phyloP scores from a whole-genome alignment of 2,888 invertebrate species.

The Auanema sp. region DNA sequence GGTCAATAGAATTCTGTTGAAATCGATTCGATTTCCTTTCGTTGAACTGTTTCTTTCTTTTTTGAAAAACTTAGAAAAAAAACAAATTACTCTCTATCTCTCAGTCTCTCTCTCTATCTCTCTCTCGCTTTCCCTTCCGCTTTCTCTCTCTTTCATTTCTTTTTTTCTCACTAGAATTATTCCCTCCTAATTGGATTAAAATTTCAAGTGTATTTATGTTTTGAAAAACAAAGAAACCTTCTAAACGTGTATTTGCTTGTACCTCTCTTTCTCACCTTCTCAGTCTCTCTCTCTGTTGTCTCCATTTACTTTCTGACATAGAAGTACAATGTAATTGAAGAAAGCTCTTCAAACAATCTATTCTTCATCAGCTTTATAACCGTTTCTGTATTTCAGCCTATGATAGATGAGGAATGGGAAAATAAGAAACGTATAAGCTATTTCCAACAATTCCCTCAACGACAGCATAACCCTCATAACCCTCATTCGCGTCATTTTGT shows the following conservation, averaged over 20 bases:
- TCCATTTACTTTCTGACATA: too few relatives aligned
- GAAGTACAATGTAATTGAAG: too few relatives aligned
- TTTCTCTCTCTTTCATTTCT: not conserved
- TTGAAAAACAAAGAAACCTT: too few relatives aligned
- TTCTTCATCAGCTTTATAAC: not conserved
- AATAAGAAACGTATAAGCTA: slow-evolving; percentile 14
- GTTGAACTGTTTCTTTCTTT: too few relatives aligned
- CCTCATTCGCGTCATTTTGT: not conserved
- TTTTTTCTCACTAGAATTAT: not conserved
- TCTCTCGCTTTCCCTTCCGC: not conserved
- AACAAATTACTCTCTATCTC: slow-evolving; percentile 1
- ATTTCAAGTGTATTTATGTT: too few relatives aligned
- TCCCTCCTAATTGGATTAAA: not conserved
- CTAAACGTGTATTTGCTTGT: too few relatives aligned
- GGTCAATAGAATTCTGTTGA: too few relatives aligned
- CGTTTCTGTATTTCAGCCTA: slow-evolving; percentile 32
- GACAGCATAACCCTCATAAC: slow-evolving; percentile 4
- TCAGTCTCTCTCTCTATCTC: not conserved
- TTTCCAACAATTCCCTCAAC: slow-evolving; percentile 7
- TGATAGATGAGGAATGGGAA: slow-evolving; percentile 41
- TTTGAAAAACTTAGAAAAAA: too few relatives aligned
- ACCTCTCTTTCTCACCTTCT: too few relatives aligned
- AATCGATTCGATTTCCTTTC: too few relatives aligned
- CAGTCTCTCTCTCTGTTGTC: too few relatives aligned
- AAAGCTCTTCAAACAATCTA: too few relatives aligned